Evolutionary conservation across 1,140 invertebrate species (phyloP).

Genomic region (Rhyzopertha dominica): DNA sequence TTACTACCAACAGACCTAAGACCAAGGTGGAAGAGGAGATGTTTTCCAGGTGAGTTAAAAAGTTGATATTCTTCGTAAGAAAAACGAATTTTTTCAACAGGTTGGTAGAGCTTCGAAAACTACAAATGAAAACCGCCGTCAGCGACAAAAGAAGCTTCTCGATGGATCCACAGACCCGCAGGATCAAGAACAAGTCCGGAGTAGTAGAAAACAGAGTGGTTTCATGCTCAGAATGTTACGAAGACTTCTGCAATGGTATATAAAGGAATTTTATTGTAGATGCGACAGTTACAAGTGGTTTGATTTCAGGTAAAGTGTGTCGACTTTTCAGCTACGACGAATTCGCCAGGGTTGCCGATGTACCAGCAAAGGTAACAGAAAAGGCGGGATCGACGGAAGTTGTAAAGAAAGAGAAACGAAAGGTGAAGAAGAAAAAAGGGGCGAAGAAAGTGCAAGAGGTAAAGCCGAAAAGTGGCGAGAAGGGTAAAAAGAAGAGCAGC

Average conservation of each 20-base stretch:
- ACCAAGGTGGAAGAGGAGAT: conserved; percentile 79
- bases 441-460: conserved; percentile 9
- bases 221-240: conserved; percentile 72
- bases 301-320: conserved; percentile 44
- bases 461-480: conserved; percentile 26
- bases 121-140: conserved; percentile 62
- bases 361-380: conserved; percentile 23
- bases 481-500: conserved; percentile 27
- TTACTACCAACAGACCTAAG: conserved; percentile 79
- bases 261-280: conserved; percentile 11
- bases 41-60: conserved; percentile 63
- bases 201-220: conserved; percentile 70
- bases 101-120: conserved; percentile 75
- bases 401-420: conserved; percentile 22
- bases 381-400: conserved; percentile 23
- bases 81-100: conserved; percentile 34
- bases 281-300: conserved; percentile 10
- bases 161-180: conserved; percentile 60
- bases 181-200: conserved; percentile 71
- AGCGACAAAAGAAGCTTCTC: conserved; percentile 58
- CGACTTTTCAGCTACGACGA: conserved; percentile 50
- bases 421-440: conserved; percentile 22
- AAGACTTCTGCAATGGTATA: conserved; percentile 75
- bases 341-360: conserved; percentile 44
- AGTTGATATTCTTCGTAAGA: background rate